Evolutionary conservation across 2,888 invertebrate species (phyloP).

Genomic region (Neuroscelio doddi): DNA sequence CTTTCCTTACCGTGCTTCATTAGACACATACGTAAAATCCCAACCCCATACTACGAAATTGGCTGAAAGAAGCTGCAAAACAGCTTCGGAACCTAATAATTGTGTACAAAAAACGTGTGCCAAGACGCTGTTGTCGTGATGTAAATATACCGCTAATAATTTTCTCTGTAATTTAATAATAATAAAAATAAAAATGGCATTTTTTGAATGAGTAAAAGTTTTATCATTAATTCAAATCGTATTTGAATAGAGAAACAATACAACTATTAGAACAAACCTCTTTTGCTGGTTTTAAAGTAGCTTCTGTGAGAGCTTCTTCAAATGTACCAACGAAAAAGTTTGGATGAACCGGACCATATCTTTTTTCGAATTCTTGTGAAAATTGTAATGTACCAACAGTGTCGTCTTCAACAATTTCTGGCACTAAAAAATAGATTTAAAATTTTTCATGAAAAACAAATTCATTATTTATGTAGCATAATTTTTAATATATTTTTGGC

Average conservation of each 20-base stretch:
- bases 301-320: conserved; percentile 92
- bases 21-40: conserved; percentile 94
- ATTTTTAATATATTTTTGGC: conserved; percentile 3
- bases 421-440: conserved; percentile 81
- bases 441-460: no score
- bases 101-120: conserved; percentile 98
- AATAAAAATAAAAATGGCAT: neutral
- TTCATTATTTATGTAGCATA: no score
- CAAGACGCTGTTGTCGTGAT: conserved; percentile 95
- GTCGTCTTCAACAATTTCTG: conserved; percentile 89
- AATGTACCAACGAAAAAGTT: conserved; percentile 93
- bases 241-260: no score
- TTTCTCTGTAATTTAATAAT: conserved; percentile 80
- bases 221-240: no score
- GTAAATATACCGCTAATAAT: conserved; percentile 94
- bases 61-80: conserved; percentile 89
- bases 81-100: conserved; percentile 91
- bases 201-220: neutral
- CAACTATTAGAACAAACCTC: conserved; percentile 78
- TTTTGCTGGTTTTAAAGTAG: conserved; percentile 90
- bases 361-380: conserved; percentile 86
- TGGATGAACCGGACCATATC: conserved; percentile 91
- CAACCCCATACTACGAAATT: conserved; percentile 98
- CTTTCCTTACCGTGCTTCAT: conserved; percentile 85
- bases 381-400: conserved; percentile 89